Conservation (phyloP, 1,140 invertebrate species). For the Adelges cooleyi region DNA sequence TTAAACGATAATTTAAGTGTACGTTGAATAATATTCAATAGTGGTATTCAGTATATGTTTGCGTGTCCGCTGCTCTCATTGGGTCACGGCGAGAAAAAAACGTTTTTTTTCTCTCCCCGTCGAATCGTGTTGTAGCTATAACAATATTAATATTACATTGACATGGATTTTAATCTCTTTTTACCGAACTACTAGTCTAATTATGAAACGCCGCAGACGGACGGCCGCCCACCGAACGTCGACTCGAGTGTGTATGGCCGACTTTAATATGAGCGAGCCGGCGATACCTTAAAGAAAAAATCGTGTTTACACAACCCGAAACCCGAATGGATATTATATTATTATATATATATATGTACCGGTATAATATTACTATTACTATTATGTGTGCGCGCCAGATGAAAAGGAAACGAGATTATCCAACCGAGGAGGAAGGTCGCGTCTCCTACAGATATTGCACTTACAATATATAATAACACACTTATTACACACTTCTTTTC, state of each 20-base stretch:
- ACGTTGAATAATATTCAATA: too few species aligned
- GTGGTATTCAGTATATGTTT: too few species aligned
- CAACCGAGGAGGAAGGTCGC: constrained; percentile 1
- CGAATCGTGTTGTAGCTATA: too few species aligned
- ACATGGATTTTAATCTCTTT: too few species aligned
- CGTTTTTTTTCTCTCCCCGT: too few species aligned
- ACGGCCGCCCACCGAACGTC: neutral
- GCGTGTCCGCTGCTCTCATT: too few species aligned
- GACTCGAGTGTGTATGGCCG: neutral
- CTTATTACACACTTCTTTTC: too few species aligned
- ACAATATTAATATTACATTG: too few species aligned
- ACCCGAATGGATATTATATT: neutral
- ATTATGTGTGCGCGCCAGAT: neutral
- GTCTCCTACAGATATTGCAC: neutral
- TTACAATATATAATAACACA: too few species aligned
- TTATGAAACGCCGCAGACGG: neutral
- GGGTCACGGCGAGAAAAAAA: too few species aligned
- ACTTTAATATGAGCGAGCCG: neutral
- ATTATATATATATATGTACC: too few species aligned
- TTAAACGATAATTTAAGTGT: too few species aligned
- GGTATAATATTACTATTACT: neutral
- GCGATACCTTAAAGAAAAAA: neutral
- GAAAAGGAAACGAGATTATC: constrained; percentile 16
- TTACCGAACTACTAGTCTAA: neutral
- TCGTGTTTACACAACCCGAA: constrained; percentile 17